Base-by-base conservation (phyloP, 2,888 invertebrate genomes). In the Orthosia incerta region DNA sequence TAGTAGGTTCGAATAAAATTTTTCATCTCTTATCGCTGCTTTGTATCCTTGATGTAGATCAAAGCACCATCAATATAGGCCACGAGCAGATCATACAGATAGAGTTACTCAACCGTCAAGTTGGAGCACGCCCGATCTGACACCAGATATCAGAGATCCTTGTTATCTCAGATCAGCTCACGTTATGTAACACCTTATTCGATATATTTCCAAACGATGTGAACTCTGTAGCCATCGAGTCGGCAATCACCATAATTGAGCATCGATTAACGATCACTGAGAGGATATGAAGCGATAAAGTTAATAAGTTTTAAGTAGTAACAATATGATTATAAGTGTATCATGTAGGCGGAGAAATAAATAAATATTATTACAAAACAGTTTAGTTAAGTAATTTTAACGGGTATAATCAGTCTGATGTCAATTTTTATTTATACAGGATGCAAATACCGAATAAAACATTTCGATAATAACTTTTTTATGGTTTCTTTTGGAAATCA, bases 121-220 rank as follows among this genome's bases (percentile, higher is more conserved):
- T 69, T 78, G 82, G 82, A 81, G 84, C 82, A 86, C 55, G 86
- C 79, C 69, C 50, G 86, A 88, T 88, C 77, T 71, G 72, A 80
- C 73, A 69, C 64, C 31, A 83, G 87, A 88, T 87, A 87, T 16
- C 64, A 80, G n/a, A 73, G 82, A 86, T 86, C 83, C 84, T 82
- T 85, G 83, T 80, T 88, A 89, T 84, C 86, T 20, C 31, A 60
- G 67, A 77, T 79, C 82, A 73, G 51, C 50, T 66, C 59, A 61
- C 56, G 39, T 87, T 87, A 80, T 79, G 76, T 84, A 80, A 87
- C 68, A 71, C 75, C 55, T 51, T 69, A 69, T 61, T 60, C 55
- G 77, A 64, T 63, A 62, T 55, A 73, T 71, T 76, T 63, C 67
- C 82, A 79, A 74, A 71, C 53, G 65, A 68, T 71, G 70, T 76